Evolutionary conservation across 2,888 invertebrate species (phyloP).

Genomic region (Rugalucina vietnamica): DNA sequence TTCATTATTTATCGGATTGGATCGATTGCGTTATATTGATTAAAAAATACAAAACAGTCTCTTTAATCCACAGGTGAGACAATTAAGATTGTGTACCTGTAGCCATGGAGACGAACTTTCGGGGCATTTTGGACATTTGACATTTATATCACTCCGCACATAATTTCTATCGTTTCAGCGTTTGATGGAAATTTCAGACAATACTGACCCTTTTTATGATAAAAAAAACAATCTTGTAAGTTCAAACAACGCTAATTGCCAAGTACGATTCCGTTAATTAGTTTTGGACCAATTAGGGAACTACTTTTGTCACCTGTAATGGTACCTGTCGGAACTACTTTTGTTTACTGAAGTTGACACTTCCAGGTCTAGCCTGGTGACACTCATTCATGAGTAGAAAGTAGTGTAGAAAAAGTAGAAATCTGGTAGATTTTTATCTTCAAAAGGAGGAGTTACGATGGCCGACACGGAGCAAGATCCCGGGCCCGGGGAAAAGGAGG

Average conservation of each 20-base stretch:
- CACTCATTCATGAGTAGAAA: background rate
- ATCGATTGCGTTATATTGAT: background rate
- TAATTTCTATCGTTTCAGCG: no score
- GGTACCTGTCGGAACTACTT: conserved; percentile 41
- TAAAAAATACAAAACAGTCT: background rate
- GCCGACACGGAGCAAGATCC: conserved; percentile 72
- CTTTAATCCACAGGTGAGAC: conserved; percentile 26
- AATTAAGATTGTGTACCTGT: conserved; percentile 55
- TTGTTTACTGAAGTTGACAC: conserved; percentile 17
- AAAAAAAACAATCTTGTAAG: no score
- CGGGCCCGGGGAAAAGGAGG: conserved; percentile 79
- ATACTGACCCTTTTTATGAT: no score
- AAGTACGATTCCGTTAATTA: background rate
- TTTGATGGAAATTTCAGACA: no score
- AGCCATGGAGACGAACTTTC: conserved; percentile 47
- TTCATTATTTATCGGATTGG: background rate
- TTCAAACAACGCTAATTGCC: no score
- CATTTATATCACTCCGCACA: background rate
- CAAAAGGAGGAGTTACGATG: conserved; percentile 52
- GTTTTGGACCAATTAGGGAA: background rate
- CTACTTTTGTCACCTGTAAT: conserved; percentile 46
- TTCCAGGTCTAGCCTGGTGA: conserved; percentile 15
- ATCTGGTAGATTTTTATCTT: conserved; percentile 4
- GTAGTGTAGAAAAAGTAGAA: background rate
- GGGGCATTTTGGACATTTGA: background rate